A percentile compares a stretch with the other conserved stretches of the same genome.
These are phyloP conservation scores for Hartigia nigra DNA, from an alignment of 2,888 invertebrate genomes.

Conservation along the genomic window DNA sequence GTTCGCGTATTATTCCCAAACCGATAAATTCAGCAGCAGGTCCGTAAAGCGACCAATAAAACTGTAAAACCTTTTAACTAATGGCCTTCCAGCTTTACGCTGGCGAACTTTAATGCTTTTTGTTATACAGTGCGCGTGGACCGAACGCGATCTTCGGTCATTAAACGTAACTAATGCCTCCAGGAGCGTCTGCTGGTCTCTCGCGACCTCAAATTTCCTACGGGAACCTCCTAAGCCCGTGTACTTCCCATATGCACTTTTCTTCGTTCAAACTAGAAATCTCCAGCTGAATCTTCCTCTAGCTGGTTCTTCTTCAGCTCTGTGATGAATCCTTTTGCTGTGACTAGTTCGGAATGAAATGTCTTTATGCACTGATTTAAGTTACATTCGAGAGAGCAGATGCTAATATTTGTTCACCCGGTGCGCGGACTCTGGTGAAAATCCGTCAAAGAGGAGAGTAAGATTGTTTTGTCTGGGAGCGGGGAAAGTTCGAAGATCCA, in stretches of 20 bases:
- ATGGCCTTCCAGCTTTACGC: slow-evolving; percentile 32
- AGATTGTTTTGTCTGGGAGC: background rate
- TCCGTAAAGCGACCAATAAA: slow-evolving; percentile 49
- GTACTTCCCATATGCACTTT: background rate
- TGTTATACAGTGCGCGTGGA: slow-evolving; percentile 22
- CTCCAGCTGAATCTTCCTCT: too few relatives aligned
- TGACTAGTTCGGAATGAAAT: background rate
- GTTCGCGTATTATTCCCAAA: slow-evolving; percentile 2
- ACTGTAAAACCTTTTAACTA: slow-evolving; percentile 51
- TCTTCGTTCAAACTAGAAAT: too few relatives aligned
- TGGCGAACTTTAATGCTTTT: slow-evolving; percentile 29
- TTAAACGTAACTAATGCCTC: slow-evolving; percentile 35
- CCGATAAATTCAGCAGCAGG: slow-evolving; percentile 48
- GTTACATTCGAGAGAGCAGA: background rate
- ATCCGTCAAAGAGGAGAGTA: background rate
- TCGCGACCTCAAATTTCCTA: background rate
- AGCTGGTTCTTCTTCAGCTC: background rate
- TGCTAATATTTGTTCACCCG: background rate
- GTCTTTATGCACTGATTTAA: background rate
- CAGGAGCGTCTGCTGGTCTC: background rate
- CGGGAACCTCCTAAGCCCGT: background rate
- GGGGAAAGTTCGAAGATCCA: background rate
- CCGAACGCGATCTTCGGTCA: slow-evolving; percentile 25
- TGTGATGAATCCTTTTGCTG: background rate
- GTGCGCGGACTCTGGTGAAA: background rate